Evolutionary conservation across 1,140 invertebrate genomes (phyloP), one percentile per base, ranked within the genome.

Genomic region (Eulimnadia texana): DNA sequence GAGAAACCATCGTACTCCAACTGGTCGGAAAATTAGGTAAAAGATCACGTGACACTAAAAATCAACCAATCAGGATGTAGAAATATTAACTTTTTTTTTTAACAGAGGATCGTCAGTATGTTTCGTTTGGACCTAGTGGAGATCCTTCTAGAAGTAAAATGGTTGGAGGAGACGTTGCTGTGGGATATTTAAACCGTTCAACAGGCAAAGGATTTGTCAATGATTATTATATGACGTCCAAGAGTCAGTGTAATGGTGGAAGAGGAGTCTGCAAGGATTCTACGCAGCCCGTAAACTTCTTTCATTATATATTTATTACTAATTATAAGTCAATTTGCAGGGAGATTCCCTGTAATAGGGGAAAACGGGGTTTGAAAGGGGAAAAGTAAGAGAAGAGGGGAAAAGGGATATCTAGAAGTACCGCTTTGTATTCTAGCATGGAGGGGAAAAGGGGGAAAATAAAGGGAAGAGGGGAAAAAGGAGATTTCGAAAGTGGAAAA

Each of bases 1-100:
- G 90, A 28, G 88, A 93, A 76, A 91, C 87, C 72, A 85, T 93
- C 67, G 90, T 95, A 47, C 77, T 93, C 66, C 91, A 95, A 76
- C 79, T 93, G 52, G 90, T 93, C 50, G 84, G 84, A 33, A 89
- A 87, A 79, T 79, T 94, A 65, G 87, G 90, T 93, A 78, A 86
- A 84, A 66, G 25, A 51, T 55, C 16, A 42, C 6, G 16, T 42
- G 33, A 42, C 6, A 42, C 6, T 42, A 42, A 42, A 42, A 42
- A 42, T 6, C 16, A 42, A 42, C 6, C 16, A 6, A 42, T 42
- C 6, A 42, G 16, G 16, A 6, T 42, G 33, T 42, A 42, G 6
- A 9, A 42, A 42, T 9, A 42, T 42, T 42, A 42, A 42, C 13
- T 55, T 42, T 54, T 54, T 28, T 29, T 47, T 19, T 29, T 55